Base-by-base conservation (phyloP, 2,888 invertebrate genomes). In the Chrysotoxum bicinctum region DNA sequence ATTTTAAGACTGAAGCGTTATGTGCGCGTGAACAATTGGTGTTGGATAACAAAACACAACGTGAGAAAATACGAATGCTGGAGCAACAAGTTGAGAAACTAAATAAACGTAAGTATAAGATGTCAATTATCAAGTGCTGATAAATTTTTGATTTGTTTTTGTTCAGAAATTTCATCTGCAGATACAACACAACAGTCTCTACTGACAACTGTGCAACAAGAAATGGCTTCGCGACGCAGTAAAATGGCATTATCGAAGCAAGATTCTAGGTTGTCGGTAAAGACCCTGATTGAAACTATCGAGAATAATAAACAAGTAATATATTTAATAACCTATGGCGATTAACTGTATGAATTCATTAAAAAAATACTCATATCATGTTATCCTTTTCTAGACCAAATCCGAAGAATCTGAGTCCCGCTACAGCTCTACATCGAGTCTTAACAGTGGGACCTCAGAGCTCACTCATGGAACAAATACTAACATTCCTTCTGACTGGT, bases 1-100 rank as follows among this genome's bases (percentile, higher is more conserved):
- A 98, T 92, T 98, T 98, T 92, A 97, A 98, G 92, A 97, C 97
- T n/a, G 98, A 98, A 91, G 97, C 98, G 0, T 96, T 96, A 90
- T 98, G 97, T 91, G 97, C 97, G 0, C 96, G 96, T 89, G 94
- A 96, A 86, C 97, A 98, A 90, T 93, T 98, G 58, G 95, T 96
- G 80, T 93, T 96, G 89, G 97, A 98, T 90, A 98, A 98, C 92
- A 96, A 96, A 89, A 92, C 94, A 16, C 95, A 97, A 52, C 93
- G 96, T 77, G 97, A 98, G 89, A 95, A 95, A 88, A 94, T 97
- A 80, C 93, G 96, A 69, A 92, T 94, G 87, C 92, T 98, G 7
- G 96, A 96, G 89, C 94, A 95, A 87, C 97, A 98, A 91, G 93
- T 97, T 87, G 96, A 97, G 82, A 96, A 96, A 88, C 91, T 96